Evolutionary conservation across 2,888 invertebrate species (phyloP).

Genomic region (Furcula furcula): DNA sequence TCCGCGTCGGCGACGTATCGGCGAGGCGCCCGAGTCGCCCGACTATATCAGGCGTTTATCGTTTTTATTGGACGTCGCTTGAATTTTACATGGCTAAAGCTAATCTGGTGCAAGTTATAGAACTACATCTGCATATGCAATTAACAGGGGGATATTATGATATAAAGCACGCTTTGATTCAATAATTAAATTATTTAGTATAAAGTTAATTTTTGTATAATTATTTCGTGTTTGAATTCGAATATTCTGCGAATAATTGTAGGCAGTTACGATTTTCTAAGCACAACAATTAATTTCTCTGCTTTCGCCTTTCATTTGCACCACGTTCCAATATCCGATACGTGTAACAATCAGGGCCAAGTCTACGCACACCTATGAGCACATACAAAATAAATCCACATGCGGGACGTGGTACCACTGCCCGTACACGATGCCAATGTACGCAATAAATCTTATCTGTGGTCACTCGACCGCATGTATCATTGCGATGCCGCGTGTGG

Average conservation of each 20-base stretch:
- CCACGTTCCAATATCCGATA: slow-evolving; percentile 20
- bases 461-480: slow-evolving; percentile 40
- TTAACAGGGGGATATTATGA: no score
- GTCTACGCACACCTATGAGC: slow-evolving; percentile 32
- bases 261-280: no score
- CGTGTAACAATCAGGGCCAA: slow-evolving; percentile 24
- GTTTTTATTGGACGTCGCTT: slow-evolving; percentile 23
- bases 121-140: no score
- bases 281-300: no score
- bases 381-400: slow-evolving; percentile 60
- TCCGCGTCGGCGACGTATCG: slow-evolving; percentile 20
- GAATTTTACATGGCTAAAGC: slow-evolving; percentile 24
- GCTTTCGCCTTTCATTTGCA: slow-evolving; percentile 6
- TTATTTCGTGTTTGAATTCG: no score
- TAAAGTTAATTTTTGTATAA: no score
- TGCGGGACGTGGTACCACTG: slow-evolving; percentile 41
- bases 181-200: no score
- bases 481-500: slow-evolving; percentile 49
- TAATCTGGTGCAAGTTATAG: slow-evolving; percentile 13
- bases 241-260: no score
- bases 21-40: slow-evolving; percentile 18
- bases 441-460: slow-evolving; percentile 53
- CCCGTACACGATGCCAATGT: slow-evolving; percentile 38
- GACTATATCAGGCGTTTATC: slow-evolving; percentile 27
- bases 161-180: no score